Evolutionary conservation across 37 sponge, comb jelly and placozoan species (phyloP).

Genomic region (Tethya wilhelma): DNA sequence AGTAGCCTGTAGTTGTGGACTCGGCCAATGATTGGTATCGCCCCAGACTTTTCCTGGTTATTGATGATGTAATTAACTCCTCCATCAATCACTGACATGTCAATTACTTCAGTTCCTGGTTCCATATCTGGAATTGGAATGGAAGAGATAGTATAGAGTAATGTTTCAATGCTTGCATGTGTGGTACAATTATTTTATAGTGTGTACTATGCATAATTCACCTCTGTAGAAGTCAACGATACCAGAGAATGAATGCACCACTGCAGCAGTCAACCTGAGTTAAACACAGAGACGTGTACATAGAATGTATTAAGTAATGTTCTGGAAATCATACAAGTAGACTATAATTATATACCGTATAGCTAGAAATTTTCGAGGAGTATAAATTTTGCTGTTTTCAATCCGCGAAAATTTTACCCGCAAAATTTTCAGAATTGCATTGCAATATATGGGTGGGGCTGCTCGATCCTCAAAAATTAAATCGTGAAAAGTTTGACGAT

Average conservation of each 20-base stretch:
- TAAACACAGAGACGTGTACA: too few species aligned
- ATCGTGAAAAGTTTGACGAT: too few species aligned
- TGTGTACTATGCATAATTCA: not conserved
- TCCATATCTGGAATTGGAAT: not conserved
- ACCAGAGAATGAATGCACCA: conserved; percentile 40
- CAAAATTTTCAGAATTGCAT: too few species aligned
- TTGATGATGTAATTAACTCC: conserved; percentile 45
- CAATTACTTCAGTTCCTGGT: conserved; percentile 28
- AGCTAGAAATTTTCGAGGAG: too few species aligned
- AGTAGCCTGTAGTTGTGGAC: conserved; percentile 51
- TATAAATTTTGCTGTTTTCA: too few species aligned
- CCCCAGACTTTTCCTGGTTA: conserved; percentile 30
- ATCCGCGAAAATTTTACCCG: too few species aligned
- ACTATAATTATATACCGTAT: too few species aligned
- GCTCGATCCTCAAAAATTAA: too few species aligned
- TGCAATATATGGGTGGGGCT: too few species aligned
- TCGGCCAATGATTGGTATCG: conserved; percentile 21
- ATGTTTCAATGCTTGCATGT: not conserved
- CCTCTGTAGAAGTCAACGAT: conserved; percentile 23
- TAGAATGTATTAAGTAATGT: not conserved
- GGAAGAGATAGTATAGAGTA: not conserved
- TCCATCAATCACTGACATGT: conserved; percentile 31
- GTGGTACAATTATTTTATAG: not conserved
- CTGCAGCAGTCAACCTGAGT: conserved; percentile 59
- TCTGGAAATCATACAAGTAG: not conserved